Evolutionary conservation across 2,888 invertebrate species (phyloP), one percentile per base, ranked within the genome.

Genomic region (Leptura quadrifasciata): DNA sequence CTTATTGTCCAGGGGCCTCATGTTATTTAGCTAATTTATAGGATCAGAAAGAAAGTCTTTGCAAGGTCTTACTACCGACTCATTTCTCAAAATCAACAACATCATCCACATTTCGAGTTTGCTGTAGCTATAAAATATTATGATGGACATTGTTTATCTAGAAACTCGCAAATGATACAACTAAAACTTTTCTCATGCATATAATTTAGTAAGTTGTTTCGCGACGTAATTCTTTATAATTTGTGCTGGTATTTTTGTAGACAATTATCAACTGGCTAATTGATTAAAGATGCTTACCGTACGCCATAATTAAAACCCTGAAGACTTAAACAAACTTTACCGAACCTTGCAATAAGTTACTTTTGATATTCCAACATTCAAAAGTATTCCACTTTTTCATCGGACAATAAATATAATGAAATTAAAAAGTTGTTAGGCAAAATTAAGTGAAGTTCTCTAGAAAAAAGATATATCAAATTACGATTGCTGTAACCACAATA

Each of bases 341-440:
- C 52, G 31, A 68, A 31, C 35, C 58, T 47, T 64, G 10, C 24
- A 74, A 63, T 27, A 61, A 69, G 60, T 61, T 61, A 61, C 74
- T 74, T 74, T 74, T 74, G 74, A 74, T 74, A 61, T 65, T 69
- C 67, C 63, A 6, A 47, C 47, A 47, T 47, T 47, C 6, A 2
- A 47, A 47, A 39, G 61, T 57, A 69, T 69, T 67, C 61, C 39
- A 39, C 39, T 63, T 63, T 63, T 63, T 63, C 17, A 72, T n/a
- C 17, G 52, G 54, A 24, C 69, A 63, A 68, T 58, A 61, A 74
- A 74, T 60, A 61, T 74, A 74, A 74, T 74, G 69, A 69, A 74
- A 69, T 74, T 74, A 74, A 74, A 69, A 74, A 74, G 74, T 74
- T 74, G 69, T 69, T 69, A 69, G 74, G 12, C 52, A 69, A 74